Base-by-base conservation (phyloP, 2,888 invertebrate genomes). In the Matsumyia berberina region DNA sequence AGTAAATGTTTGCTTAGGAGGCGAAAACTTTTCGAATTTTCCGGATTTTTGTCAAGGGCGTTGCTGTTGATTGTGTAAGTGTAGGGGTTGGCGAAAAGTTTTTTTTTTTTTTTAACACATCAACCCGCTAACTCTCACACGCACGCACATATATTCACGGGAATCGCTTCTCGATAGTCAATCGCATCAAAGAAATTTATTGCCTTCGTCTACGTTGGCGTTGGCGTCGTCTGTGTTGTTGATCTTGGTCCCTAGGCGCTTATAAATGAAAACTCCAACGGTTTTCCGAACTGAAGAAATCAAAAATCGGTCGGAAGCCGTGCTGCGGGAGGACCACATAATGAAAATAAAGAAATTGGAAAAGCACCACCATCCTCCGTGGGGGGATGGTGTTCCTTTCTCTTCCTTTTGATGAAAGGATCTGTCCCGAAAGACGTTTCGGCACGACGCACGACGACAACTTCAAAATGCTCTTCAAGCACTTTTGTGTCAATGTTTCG, bases 1-100 rank as follows among this genome's bases (percentile, higher is more conserved):
- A 74, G 79, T 76, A 72, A 85, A 85, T 85, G 74, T 85, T 85
- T 85, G 85, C 80, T 85, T 85, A 69, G 73, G 67, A 76, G 70
- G 85, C 74, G 80, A 85, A 85, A 85, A 85, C 80, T 85, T 85
- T 85, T 85, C 85, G 76, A 85, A 85, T 85, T 85, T 80, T 76
- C 66, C 69, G 62, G 60, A 85, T 70, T 85, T 76, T 64, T 79
- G 64, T 79, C 83, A 83, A 73, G 73, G 79, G 62, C 79, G 74
- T 79, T 70, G 37, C 35, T 69, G 70, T 64, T 64, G 81, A 82
- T 77, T 74, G 69, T 57, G 46, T 60, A 55, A 67, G 64, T 72
- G 55, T 66, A 42, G 49, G 64, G 39, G 35, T 66, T 58, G 39
- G 39, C 33, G 31, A 39, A 57, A 69, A 44, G 0, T 51, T 51